Percentiles rank a stretch among this genome's conserved stretches.
These are phyloP conservation scores for Aphelenchoides avenae DNA, from an alignment of 1,140 invertebrate species.

Conservation along the genomic window DNA sequence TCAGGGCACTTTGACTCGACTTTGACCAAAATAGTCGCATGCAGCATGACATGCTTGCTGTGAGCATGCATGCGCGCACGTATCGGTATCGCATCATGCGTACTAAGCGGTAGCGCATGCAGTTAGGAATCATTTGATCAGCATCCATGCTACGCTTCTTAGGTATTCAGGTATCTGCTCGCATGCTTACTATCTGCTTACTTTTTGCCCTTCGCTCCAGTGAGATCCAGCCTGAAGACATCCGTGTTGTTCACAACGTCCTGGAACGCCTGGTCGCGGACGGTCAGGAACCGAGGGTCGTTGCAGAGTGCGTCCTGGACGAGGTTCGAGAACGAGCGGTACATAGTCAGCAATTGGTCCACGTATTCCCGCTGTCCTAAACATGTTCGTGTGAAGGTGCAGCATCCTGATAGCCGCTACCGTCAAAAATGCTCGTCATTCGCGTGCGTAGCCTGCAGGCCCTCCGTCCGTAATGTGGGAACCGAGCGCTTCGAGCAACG, in stretches of 20 bases:
- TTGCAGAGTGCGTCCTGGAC: conserved; percentile 91
- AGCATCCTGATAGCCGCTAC: conserved; percentile 56
- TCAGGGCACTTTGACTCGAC: conserved; percentile 94
- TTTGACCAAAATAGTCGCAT: too few species aligned
- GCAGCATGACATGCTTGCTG: too few species aligned
- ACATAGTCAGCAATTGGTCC: conserved; percentile 85
- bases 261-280: conserved; percentile 95
- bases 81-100: too few species aligned
- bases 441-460: conserved; percentile 91
- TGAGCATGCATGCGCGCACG: too few species aligned
- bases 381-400: conserved; percentile 11
- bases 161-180: too few species aligned
- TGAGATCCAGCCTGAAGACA: conserved; percentile 80
- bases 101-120: too few species aligned
- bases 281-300: conserved; percentile 92
- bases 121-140: too few species aligned
- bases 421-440: conserved; percentile 85
- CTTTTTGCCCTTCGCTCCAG: conserved; percentile 65
- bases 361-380: conserved; percentile 98
- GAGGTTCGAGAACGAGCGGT: conserved; percentile 82
- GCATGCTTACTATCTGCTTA: too few species aligned
- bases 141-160: too few species aligned
- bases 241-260: conserved; percentile 96
- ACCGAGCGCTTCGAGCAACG: conserved; percentile 85
- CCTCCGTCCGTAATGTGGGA: conserved; percentile 85